These are phyloP conservation scores for Brienomyrus brachyistius DNA, from an alignment of 2,113 vertebrate species.

Conservation along the genomic window DNA sequence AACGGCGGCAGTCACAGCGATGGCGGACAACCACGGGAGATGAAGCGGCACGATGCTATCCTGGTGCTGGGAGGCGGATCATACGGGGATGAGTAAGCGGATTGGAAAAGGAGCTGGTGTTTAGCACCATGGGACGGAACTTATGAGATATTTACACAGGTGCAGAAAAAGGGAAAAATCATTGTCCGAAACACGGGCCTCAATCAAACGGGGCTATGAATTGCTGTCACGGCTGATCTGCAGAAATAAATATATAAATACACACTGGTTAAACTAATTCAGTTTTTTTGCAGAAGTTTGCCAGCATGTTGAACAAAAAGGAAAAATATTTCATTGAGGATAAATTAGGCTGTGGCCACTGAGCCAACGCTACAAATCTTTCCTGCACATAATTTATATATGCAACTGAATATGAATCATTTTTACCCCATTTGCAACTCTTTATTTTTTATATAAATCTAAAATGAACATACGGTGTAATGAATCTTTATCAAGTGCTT, in stretches of 20 bases:
- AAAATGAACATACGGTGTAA: not conserved
- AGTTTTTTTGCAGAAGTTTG: slow-evolving; percentile 24
- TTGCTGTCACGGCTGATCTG: slow-evolving; percentile 44
- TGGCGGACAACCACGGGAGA: slow-evolving; percentile 37
- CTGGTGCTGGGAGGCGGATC: slow-evolving; percentile 18
- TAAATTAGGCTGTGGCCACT: not conserved
- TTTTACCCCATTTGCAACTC: not conserved
- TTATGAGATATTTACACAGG: slow-evolving; percentile 47
- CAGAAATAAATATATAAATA: slow-evolving; percentile 37
- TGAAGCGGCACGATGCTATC: slow-evolving; percentile 28
- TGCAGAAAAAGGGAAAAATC: slow-evolving; percentile 44
- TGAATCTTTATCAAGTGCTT: not conserved
- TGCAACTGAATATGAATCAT: not conserved
- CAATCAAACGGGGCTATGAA: slow-evolving; percentile 59
- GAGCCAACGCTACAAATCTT: not conserved
- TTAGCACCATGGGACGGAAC: slow-evolving; percentile 44
- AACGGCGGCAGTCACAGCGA: slow-evolving; percentile 43
- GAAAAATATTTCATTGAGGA: not conserved
- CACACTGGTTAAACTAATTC: slow-evolving; percentile 24
- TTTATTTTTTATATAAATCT: slow-evolving; percentile 2
- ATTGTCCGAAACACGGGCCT: slow-evolving; percentile 56
- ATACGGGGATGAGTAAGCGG: slow-evolving; percentile 22
- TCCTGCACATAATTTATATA: not conserved
- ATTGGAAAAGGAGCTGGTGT: slow-evolving; percentile 43
- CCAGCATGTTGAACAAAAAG: not conserved